Evolutionary conservation across 2,113 vertebrate species (phyloP).

Genomic region (Rousettus leschenaultii): DNA sequence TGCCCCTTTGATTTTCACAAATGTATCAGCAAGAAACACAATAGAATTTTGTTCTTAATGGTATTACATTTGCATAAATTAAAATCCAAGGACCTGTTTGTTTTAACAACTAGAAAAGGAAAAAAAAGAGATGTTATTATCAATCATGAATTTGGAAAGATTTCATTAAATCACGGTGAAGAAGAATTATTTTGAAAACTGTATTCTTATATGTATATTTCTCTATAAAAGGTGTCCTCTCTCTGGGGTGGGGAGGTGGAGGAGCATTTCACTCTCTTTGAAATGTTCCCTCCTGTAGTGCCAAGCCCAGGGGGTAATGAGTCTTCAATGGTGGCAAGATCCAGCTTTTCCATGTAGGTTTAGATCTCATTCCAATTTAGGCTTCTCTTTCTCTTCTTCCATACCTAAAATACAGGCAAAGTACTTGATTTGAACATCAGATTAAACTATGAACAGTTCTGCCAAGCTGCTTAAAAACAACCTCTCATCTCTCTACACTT

Average conservation of each 20-base stretch:
- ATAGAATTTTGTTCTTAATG: conserved; percentile 54
- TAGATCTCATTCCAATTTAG: conserved; percentile 78
- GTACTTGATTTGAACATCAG: conserved; percentile 42
- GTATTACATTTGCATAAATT: conserved; percentile 53
- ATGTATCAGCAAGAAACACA: conserved; percentile 66
- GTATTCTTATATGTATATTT: conserved; percentile 5
- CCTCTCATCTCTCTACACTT: not conserved
- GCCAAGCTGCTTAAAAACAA: not conserved
- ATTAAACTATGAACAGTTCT: not conserved
- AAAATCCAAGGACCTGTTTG: conserved; percentile 35
- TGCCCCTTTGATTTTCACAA: conserved; percentile 45
- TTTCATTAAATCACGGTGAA: conserved; percentile 51
- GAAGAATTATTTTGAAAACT: conserved; percentile 56
- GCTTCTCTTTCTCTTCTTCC: conserved; percentile 84
- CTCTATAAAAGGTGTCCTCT: not conserved
- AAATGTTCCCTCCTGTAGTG: conserved; percentile 54
- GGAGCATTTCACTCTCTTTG: conserved; percentile 29
- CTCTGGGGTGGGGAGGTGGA: not conserved
- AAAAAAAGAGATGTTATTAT: not conserved
- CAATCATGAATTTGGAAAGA: conserved; percentile 11
- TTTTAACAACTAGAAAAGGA: conserved; percentile 39
- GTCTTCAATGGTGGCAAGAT: conserved; percentile 25
- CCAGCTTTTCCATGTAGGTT: conserved; percentile 30
- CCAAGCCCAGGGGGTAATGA: not conserved
- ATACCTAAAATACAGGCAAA: conserved; percentile 80